Evolutionary conservation across 1,140 invertebrate genomes (phyloP).

Genomic region (Medauroidea extradentata): DNA sequence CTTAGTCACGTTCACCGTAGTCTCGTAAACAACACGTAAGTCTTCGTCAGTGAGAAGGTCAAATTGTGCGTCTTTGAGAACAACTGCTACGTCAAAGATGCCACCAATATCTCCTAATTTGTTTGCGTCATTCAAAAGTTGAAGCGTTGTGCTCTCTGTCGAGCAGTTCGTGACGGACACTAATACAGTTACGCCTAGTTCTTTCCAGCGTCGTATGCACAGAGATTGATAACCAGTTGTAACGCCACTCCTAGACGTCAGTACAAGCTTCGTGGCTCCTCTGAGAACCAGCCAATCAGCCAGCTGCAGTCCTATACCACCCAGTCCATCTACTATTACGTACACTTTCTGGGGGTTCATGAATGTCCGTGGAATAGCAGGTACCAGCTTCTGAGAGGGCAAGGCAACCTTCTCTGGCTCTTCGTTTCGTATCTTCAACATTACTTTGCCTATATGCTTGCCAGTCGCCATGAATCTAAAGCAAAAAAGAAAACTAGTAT

Average conservation of each 20-base stretch:
- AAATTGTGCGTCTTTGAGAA: slow-evolving; percentile 23
- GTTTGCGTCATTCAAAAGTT: slow-evolving; percentile 53
- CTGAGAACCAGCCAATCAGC: slow-evolving; percentile 56
- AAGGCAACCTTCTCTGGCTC: not conserved
- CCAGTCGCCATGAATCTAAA: slow-evolving; percentile 53
- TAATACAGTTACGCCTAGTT: slow-evolving; percentile 48
- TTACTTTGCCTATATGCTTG: slow-evolving; percentile 46
- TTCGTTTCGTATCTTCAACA: slow-evolving; percentile 7
- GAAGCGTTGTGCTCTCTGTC: slow-evolving; percentile 45
- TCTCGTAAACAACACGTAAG: no score
- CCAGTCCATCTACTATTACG: slow-evolving; percentile 48
- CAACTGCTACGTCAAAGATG: slow-evolving; percentile 75
- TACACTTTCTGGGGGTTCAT: slow-evolving; percentile 52
- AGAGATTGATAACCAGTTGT: slow-evolving; percentile 52
- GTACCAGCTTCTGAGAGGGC: slow-evolving; percentile 23
- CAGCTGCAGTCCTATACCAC: slow-evolving; percentile 61
- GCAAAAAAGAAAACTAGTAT: no score
- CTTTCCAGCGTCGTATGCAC: slow-evolving; percentile 46
- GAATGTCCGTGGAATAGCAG: slow-evolving; percentile 43
- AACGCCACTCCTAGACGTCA: slow-evolving; percentile 57
- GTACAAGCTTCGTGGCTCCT: slow-evolving; percentile 52
- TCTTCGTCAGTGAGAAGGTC: no score
- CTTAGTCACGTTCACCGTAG: no score
- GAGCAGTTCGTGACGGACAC: slow-evolving; percentile 48
- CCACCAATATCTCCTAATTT: slow-evolving; percentile 61